Percentiles rank a stretch among this genome's conserved stretches.
Evolutionary conservation across 2,113 vertebrate genomes (phyloP).

Genomic region (Ceuthmochares aereus): DNA sequence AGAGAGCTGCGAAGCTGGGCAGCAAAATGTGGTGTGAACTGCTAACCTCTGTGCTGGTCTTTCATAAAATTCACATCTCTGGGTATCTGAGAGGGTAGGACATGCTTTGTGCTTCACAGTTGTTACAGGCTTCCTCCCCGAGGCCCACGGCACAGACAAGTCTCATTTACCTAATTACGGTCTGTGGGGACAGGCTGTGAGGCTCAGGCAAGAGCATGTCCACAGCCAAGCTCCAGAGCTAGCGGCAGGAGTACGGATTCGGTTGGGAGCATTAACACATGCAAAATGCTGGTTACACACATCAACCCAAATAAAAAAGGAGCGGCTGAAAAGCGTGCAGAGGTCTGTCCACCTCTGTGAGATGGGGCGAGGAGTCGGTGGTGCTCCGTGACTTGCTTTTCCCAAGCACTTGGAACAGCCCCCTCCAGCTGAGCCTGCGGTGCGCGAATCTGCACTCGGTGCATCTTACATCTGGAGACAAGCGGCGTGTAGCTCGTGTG

Average conservation of each 20-base stretch:
- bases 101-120: rapidly evolving
- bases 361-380: rapidly evolving
- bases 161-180: no score
- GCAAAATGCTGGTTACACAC: background rate
- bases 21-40: background rate
- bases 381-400: background rate
- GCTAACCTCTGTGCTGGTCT: rapidly evolving
- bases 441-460: background rate
- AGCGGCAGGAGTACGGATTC: background rate
- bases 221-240: background rate
- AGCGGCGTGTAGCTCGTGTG: conserved; percentile 17
- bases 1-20: background rate
- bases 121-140: background rate
- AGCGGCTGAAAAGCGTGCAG: rapidly evolving
- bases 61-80: background rate
- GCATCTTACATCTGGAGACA: conserved; percentile 59
- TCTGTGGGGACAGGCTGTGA: background rate
- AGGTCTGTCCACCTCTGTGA: no score
- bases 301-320: background rate
- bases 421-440: background rate
- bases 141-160: rapidly evolving
- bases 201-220: rapidly evolving
- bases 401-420: background rate
- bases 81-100: background rate
- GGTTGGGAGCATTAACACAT: rapidly evolving